Base-by-base conservation (phyloP, 2,113 vertebrate species). In the Cyphotilapia sp. region DNA sequence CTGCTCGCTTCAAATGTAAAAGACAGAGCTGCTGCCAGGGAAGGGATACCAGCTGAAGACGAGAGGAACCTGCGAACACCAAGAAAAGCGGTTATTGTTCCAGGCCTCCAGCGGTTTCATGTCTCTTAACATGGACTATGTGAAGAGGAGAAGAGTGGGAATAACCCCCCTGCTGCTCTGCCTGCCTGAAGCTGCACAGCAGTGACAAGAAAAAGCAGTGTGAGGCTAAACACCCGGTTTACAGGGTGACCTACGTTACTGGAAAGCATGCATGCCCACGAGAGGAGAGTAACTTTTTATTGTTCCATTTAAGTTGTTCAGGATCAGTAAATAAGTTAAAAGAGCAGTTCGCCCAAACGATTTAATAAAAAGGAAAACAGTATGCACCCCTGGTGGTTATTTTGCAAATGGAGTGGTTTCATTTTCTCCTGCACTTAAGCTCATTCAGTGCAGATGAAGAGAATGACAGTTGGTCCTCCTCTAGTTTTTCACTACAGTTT, bases 101-200 rank as follows among this genome's bases (percentile, higher is more conserved):
- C 89, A 86, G 91, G 88, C 90, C 91, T 96, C 88, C 90, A 96
- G 96, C 91, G 63, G 95, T 96, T 91, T 95, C 96, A 87, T 94
- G 96, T 97, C 95, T 91, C 94, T 92, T 97, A 96, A 96, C 91
- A 84, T 94, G 90, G 96, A 94, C 96, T 95, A 95, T 96, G 93
- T 97, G 96, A 94, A 85, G 91, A 86, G 93, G 76, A 76, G 90
- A 74, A 71, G 74, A 82, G 61, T 54, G 85, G 57, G 49, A 47
- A 16, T 16, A 9, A 10, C 42, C 54, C 63, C 78, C 42, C 19
- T 17, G 51, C 69, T 22, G 38, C 47, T 66, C 71, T 19, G 24
- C 31, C 17, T 74, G 78, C 61, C 35, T 54, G 9, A 66, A 91
- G 88, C 94, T 94, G 93, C 94, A 93, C 93, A 93, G 92, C 92